Base-by-base conservation (phyloP, 2,797 vertebrate genomes). In the Phalanger gymnotis region DNA sequence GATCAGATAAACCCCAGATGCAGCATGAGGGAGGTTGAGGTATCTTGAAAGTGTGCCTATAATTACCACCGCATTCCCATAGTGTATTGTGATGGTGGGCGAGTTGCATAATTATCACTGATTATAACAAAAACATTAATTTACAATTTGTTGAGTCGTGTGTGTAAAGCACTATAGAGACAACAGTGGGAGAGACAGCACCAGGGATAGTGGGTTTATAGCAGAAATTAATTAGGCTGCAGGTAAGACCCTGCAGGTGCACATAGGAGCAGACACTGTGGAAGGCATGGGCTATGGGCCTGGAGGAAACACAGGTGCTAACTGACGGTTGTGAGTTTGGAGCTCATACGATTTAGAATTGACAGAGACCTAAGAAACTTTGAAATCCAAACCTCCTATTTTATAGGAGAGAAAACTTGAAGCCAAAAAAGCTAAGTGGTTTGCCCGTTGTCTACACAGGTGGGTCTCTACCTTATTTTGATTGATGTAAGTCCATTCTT, bases 61-160 rank as follows among this genome's bases (percentile, higher is more conserved):
- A 92, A 96, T 95, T 93, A 93, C 5, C 94, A 95, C 91, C 89
- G 34, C 90, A 91, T 93, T 96, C 93, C 89, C 54, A 96, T 91
- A 94, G 16, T 55, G 95, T 34, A 93, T 92, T 81, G 52, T 40
- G 51, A 81, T 95, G 81, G 61, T 57, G 53, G 89, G 28, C n/a
- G 53, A 96, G 94, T 58, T 87, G 94, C 61, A 95, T 94, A 96
- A 95, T 97, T 93, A 96, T 95, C 87, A 57, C 0, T 1, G 66
- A 93, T 30, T 34, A 91, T 22, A 91, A 54, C 90, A 95, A 97
- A 96, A 98, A 94, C 92, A 95, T 95, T 96, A 95, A 96, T 98
- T 98, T 97, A 93, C 93, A 96, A 91, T 92, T 94, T 95, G 55
- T 91, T 53, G 27, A 90, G 58, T 66, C 56, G 40, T 73, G 81